Evolutionary conservation across 30 jellyfish, hydroid and myxozoan species (phyloP).

Genomic region (Calvadosia cruxmelitensis): DNA sequence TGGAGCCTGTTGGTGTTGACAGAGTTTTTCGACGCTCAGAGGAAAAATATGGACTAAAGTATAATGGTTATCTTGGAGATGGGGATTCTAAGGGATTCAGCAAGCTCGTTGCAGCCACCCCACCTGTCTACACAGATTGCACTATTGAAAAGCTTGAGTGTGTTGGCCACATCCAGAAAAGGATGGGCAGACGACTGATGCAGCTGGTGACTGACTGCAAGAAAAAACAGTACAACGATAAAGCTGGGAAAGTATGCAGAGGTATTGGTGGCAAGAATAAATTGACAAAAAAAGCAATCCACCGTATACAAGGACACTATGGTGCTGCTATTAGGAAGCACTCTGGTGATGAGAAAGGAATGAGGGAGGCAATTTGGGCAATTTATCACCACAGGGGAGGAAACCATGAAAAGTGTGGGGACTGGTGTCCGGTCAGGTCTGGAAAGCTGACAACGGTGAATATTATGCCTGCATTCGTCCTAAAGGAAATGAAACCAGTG

Average conservation of each 20-base stretch:
- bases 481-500: background rate
- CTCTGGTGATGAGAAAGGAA: slow-evolving; percentile 2
- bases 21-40: slow-evolving; percentile 21
- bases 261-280: background rate
- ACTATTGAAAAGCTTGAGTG: background rate
- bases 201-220: background rate
- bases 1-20: too few relatives aligned
- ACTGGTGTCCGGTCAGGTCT: background rate
- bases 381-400: background rate
- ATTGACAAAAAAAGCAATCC: background rate
- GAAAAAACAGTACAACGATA: background rate
- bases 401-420: slow-evolving; percentile 1
- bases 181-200: background rate
- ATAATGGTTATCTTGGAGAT: slow-evolving; percentile 6
- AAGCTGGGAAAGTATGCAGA: background rate
- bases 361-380: slow-evolving; percentile 1
- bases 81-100: slow-evolving; percentile 24
- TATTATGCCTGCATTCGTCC: background rate
- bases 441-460: background rate
- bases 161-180: slow-evolving; percentile 1
- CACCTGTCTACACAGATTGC: slow-evolving; percentile 1
- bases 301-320: background rate
- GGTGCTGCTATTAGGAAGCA: background rate
- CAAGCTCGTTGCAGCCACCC: slow-evolving; percentile 16
- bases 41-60: slow-evolving; percentile 10